Conservation (phyloP, 1,140 invertebrate species). For the Calephelis nemesis region DNA sequence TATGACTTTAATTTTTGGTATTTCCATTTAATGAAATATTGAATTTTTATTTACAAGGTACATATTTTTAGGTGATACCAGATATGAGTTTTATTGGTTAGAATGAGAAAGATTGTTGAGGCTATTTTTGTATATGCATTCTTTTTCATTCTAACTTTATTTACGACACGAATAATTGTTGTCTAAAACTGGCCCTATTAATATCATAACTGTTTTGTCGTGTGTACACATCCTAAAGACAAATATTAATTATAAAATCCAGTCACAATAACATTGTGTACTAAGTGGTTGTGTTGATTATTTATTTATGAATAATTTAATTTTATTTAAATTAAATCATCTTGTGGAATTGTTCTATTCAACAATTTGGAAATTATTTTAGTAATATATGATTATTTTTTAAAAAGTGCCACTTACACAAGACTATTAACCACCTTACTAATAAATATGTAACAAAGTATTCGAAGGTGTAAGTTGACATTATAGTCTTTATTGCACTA, state of each 20-base stretch:
- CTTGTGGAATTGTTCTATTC: conserved; percentile 34
- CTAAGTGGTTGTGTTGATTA: conserved; percentile 70
- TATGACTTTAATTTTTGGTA: no score
- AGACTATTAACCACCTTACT: background rate
- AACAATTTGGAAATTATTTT: background rate
- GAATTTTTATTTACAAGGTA: no score
- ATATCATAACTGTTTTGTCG: background rate
- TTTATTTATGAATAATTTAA: conserved; percentile 73
- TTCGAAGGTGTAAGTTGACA: no score
- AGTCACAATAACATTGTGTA: conserved; percentile 6
- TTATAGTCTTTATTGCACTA: no score
- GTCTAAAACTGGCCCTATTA: background rate
- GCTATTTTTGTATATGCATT: no score
- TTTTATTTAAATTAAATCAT: conserved; percentile 72
- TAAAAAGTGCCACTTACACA: background rate
- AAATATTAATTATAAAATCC: conserved; percentile 2
- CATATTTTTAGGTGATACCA: no score
- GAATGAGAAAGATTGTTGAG: no score
- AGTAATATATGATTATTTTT: conserved; percentile 2
- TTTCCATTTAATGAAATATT: no score
- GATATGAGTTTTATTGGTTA: no score
- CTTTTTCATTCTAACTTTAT: no score
- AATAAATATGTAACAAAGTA: no score
- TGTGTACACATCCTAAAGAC: conserved; percentile 2
- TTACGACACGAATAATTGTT: background rate